Conservation (phyloP, 2,797 vertebrate genomes). For the Muscicapa comitata region DNA sequence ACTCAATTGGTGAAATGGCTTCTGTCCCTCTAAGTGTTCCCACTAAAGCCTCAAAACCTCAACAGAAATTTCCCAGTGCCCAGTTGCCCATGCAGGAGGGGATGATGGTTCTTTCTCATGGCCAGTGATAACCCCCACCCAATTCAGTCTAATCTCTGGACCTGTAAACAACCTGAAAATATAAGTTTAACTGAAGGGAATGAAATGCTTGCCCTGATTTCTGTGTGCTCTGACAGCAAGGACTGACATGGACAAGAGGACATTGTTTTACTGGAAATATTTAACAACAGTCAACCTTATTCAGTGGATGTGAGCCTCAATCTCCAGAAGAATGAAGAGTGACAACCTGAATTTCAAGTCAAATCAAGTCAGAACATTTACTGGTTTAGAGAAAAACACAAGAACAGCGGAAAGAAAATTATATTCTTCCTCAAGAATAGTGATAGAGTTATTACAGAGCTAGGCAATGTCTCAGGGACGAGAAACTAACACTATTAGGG, state of each 20-base stretch:
- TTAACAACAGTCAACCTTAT: neutral
- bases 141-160: neutral
- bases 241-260: neutral
- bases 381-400: neutral
- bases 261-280: neutral
- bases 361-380: neutral
- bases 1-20: neutral
- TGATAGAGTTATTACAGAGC: neutral
- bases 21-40: neutral
- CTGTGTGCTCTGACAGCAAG: neutral
- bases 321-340: neutral
- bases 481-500: neutral
- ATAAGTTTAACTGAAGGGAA: neutral
- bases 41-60: neutral
- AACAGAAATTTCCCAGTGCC: accelerated
- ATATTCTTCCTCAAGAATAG: neutral
- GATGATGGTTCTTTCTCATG: neutral
- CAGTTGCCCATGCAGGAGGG: neutral
- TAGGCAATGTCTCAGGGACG: neutral
- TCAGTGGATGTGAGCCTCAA: neutral
- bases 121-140: too few species aligned
- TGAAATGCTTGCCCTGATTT: neutral
- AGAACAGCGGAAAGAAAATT: neutral
- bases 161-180: neutral
- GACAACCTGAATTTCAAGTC: neutral